Conservation (phyloP, 2,113 vertebrate species). For the Rhineura floridana region DNA sequence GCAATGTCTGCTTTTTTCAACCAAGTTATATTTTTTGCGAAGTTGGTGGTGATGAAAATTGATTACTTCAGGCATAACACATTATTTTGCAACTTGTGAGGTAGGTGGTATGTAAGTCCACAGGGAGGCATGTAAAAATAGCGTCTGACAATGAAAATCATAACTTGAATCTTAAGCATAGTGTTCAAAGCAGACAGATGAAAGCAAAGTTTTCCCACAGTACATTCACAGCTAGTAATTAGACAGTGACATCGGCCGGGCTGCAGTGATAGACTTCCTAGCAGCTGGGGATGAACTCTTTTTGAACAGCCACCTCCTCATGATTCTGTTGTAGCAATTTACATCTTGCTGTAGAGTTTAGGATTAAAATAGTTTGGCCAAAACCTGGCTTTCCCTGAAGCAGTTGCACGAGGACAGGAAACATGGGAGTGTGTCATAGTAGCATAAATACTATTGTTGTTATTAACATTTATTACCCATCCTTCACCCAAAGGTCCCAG, state of each 20-base stretch:
- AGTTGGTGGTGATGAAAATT: conserved; percentile 17
- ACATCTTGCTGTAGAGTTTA: fast-evolving
- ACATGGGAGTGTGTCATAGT: neutral
- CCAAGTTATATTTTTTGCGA: neutral
- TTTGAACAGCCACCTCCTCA: neutral
- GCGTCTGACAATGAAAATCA: conserved; percentile 43
- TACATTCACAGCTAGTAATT: conserved; percentile 34
- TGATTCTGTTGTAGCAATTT: fast-evolving
- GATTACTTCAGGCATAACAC: neutral
- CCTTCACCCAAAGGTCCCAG: too few species aligned
- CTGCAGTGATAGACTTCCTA: conserved; percentile 18
- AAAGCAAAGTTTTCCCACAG: conserved; percentile 26
- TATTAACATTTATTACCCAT: too few species aligned
- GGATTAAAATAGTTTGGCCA: conserved; percentile 2
- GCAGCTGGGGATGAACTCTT: conserved; percentile 1
- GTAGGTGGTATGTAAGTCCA: conserved; percentile 16
- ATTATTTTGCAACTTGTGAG: conserved; percentile 3
- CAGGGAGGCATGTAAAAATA: conserved; percentile 43
- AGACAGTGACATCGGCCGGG: conserved; percentile 35
- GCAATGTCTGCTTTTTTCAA: neutral
- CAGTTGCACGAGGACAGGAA: neutral
- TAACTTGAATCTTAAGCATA: conserved; percentile 43
- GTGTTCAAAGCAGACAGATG: neutral
- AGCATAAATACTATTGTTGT: neutral
- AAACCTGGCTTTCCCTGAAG: neutral